phyloP scores from a whole-genome alignment of 2,113 vertebrate species.

The Oncorhynchus clarkii region DNA sequence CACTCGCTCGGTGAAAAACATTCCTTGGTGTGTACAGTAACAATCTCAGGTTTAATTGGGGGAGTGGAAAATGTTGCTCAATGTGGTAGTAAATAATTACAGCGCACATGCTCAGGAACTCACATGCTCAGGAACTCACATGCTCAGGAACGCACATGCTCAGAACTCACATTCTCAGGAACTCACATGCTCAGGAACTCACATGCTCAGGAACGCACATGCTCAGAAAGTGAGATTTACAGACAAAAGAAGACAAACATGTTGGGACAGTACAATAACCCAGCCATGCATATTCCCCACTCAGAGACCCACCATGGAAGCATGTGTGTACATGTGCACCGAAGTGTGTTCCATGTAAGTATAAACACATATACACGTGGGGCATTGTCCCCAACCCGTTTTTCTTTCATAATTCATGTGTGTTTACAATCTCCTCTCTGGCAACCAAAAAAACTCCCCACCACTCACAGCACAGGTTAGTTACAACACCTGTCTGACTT shows the following conservation, averaged over 20 bases:
- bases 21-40: constrained; percentile 60
- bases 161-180: neutral
- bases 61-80: constrained; percentile 30
- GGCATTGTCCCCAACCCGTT: too few species aligned
- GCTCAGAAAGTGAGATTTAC: constrained; percentile 40
- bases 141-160: constrained; percentile 38
- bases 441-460: neutral
- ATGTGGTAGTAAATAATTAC: constrained; percentile 52
- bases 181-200: neutral
- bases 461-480: constrained; percentile 7
- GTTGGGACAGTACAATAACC: too few species aligned
- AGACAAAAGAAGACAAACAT: constrained; percentile 39
- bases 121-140: constrained; percentile 29
- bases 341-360: too few species aligned
- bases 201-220: constrained; percentile 1
- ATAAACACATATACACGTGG: too few species aligned
- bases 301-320: too few species aligned
- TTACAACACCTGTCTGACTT: constrained; percentile 55
- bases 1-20: constrained; percentile 47
- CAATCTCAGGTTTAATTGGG: constrained; percentile 58
- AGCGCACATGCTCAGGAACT: too few species aligned
- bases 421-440: constrained; percentile 2
- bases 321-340: too few species aligned
- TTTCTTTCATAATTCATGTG: constrained; percentile 16
- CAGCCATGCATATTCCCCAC: too few species aligned